Percentiles rank a stretch among this genome's conserved stretches.
Conservation (phyloP, 2,797 vertebrate genomes). For the Sitta carolinensis region DNA sequence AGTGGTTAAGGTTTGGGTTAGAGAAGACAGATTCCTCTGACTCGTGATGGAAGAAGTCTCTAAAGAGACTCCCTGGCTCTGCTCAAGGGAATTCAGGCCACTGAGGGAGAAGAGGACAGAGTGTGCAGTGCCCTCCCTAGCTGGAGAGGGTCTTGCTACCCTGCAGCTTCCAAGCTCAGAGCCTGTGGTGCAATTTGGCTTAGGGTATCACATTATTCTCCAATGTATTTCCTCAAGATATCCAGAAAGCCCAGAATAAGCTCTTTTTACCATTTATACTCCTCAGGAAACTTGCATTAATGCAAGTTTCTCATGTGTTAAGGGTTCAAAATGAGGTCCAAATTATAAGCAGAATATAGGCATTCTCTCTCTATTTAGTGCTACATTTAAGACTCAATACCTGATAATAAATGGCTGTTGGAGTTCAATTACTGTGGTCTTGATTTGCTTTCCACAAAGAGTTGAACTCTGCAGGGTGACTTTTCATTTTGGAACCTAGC, state of each 20-base stretch:
- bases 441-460: conserved; percentile 19
- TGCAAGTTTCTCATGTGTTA: fast-evolving
- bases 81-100: fast-evolving
- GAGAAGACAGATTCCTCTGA: background rate
- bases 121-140: fast-evolving
- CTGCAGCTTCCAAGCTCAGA: background rate
- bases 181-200: background rate
- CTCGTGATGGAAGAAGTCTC: background rate
- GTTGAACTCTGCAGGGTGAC: conserved; percentile 43
- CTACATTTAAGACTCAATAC: background rate
- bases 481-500: conserved; percentile 26
- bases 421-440: background rate
- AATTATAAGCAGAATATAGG: background rate
- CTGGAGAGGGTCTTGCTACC: background rate
- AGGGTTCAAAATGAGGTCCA: background rate
- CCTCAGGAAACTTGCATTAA: background rate
- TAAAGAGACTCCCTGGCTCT: background rate
- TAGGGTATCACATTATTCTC: background rate
- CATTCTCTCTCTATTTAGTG: background rate
- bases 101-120: background rate
- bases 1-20: background rate
- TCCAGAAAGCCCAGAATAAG: background rate
- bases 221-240: background rate
- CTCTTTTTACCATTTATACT: background rate
- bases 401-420: background rate